Percentiles rank a stretch among this genome's conserved stretches.
These are phyloP conservation scores for Coremacera marginata DNA, from an alignment of 2,888 invertebrate species.

Conservation along the genomic window DNA sequence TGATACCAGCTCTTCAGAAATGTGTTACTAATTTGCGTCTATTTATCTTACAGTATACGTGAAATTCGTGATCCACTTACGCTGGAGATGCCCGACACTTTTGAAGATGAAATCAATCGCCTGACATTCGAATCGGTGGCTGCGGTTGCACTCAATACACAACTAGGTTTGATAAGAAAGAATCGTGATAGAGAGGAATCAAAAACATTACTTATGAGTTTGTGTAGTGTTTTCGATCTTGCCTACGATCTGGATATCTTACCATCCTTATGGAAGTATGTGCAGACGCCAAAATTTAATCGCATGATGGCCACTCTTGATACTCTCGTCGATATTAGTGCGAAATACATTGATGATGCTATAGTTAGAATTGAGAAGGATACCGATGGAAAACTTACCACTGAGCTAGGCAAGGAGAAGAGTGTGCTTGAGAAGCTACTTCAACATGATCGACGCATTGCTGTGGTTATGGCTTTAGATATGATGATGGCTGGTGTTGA, in stretches of 20 bases:
- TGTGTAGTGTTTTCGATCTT: constrained; percentile 47
- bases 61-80: constrained; percentile 52
- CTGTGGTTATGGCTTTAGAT: constrained; percentile 77
- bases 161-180: constrained; percentile 51
- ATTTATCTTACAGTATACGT: constrained; percentile 50
- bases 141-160: constrained; percentile 62
- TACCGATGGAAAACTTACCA: constrained; percentile 55
- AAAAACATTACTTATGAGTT: constrained; percentile 45
- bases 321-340: constrained; percentile 47
- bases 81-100: constrained; percentile 66
- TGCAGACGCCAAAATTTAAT: constrained; percentile 52
- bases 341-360: constrained; percentile 61
- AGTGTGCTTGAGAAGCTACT: constrained; percentile 77
- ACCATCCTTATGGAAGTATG: constrained; percentile 55
- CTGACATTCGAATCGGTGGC: constrained; percentile 72
- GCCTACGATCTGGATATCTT: constrained; percentile 53
- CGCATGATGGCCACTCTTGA: constrained; percentile 49
- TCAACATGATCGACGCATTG: constrained; percentile 74
- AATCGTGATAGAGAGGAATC: constrained; percentile 48
- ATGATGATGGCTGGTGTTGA: constrained; percentile 80
- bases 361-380: constrained; percentile 53
- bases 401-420: constrained; percentile 50
- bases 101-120: constrained; percentile 70
- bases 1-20: too few species aligned
- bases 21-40: too few species aligned